Evolutionary conservation across 2,888 invertebrate species (phyloP).

Genomic region (Hemistola chrysoprasaria): DNA sequence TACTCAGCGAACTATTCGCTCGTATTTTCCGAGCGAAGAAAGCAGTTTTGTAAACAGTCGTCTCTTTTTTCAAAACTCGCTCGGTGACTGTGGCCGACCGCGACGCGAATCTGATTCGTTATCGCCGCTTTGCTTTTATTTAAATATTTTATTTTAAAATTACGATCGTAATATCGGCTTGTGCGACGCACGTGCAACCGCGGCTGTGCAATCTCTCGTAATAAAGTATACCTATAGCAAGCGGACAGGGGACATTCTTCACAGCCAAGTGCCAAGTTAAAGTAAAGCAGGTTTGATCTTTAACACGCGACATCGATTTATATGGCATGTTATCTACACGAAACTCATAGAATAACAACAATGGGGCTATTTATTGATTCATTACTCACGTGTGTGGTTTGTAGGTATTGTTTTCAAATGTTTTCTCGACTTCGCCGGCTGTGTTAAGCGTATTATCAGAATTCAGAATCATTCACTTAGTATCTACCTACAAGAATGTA

Average conservation of each 20-base stretch:
- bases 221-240: too few species aligned
- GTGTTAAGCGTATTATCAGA: too few species aligned
- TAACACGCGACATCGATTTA: slow-evolving; percentile 32
- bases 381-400: slow-evolving; percentile 28
- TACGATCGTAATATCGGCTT: slow-evolving; percentile 29
- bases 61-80: slow-evolving; percentile 49
- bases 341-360: slow-evolving; percentile 33
- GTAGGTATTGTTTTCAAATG: slow-evolving; percentile 23
- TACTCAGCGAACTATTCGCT: slow-evolving; percentile 17
- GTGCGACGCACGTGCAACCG: slow-evolving; percentile 45
- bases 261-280: slow-evolving; percentile 26
- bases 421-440: neutral
- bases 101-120: slow-evolving; percentile 38
- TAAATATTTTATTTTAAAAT: slow-evolving; percentile 22
- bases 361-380: slow-evolving; percentile 36
- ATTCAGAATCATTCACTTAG: too few species aligned
- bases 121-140: slow-evolving; percentile 32
- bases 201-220: slow-evolving; percentile 58
- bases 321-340: slow-evolving; percentile 24
- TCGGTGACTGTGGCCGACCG: slow-evolving; percentile 19
- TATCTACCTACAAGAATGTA: too few species aligned
- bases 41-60: slow-evolving; percentile 48
- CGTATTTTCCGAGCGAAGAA: slow-evolving; percentile 27
- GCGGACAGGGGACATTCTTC: slow-evolving; percentile 31
- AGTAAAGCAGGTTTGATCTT: slow-evolving; percentile 39